Base-by-base conservation (phyloP, 2,113 vertebrate species). In the Alosa alosa region DNA sequence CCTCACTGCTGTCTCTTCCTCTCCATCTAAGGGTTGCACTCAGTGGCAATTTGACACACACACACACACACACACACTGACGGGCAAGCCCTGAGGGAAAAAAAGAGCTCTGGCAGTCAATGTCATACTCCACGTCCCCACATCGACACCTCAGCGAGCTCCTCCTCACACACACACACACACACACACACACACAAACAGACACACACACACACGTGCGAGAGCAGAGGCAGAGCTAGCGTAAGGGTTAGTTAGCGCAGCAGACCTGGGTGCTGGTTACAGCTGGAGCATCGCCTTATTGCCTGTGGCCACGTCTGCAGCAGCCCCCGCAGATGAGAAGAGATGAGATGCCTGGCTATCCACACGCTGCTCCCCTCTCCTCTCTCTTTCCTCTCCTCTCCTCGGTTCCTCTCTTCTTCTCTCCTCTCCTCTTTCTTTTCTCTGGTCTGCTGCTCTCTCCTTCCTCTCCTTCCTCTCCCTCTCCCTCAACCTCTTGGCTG, bases 221-320 rank as follows among this genome's bases (percentile, higher is more conserved):
- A 84, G 89, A 87, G 88, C 87, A 81, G 85, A 83, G 86, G 91
- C 91, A 93, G 91, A 91, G 91, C 89, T 91, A 47, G 50, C 39
- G 22, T 44, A 25, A 39, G 64, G 41, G 52, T 18, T 55, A 50
- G 52, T 55, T 44, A 75, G 85, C 84, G 83, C 87, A 83, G 90
- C 90, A 92, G 91, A 92, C 91, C 89, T 88, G 89, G 86, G 90
- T 87, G 89, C 93, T 90, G 92, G 91, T 89, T 93, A 91, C 90
- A 91, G 92, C 93, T 90, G 88, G 90, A 64, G 57, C 4, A 8
- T 64, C 5, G 57, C 22, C 20, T n/a, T 64, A 64, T 91, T 90
- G 91, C 91, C 90, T 85, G 90, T 90, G 93, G 90, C 92, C 90
- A 92, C 84, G 93, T 92, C 91, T 92, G 91, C 88, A 82, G 90